A percentile compares a stretch with the other conserved stretches of the same genome.
Conservation (phyloP, 2,888 invertebrate genomes). For the Fissipunctia ypsillon region DNA sequence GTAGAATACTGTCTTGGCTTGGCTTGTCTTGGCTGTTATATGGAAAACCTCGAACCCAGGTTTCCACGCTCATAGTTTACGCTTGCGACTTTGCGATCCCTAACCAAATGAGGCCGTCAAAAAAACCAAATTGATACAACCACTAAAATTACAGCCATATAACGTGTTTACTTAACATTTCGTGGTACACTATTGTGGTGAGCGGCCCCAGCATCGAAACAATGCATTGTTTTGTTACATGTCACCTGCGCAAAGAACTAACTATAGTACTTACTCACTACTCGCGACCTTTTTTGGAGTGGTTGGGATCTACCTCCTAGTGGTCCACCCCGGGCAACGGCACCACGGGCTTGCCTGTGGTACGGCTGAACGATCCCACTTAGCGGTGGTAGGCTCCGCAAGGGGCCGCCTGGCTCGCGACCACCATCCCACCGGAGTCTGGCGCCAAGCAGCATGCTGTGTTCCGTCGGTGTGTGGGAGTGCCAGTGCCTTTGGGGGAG, state of each 20-base stretch:
- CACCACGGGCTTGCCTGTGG: too few species aligned
- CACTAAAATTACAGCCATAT: constrained; percentile 8
- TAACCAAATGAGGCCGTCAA: background rate
- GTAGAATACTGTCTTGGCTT: background rate
- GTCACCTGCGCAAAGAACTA: constrained; percentile 25
- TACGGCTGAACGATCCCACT: too few species aligned
- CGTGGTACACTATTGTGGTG: constrained; percentile 51
- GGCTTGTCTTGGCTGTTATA: too few species aligned
- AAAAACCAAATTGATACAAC: background rate
- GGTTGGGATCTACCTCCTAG: too few species aligned
- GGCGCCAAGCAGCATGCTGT: too few species aligned
- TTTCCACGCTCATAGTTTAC: background rate
- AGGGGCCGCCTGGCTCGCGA: too few species aligned
- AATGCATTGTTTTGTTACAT: constrained; percentile 49
- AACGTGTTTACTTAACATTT: constrained; percentile 50
- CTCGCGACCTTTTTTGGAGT: too few species aligned
- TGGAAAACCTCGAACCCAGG: background rate
- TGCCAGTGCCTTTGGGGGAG: too few species aligned
- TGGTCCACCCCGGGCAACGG: too few species aligned
- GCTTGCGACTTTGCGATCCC: background rate
- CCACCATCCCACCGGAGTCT: too few species aligned
- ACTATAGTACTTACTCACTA: background rate
- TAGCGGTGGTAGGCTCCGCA: too few species aligned
- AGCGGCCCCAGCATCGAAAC: constrained; percentile 27
- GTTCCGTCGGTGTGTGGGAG: too few species aligned